Evolutionary conservation across 2,888 invertebrate genomes (phyloP).

Genomic region (Osedax frankpressi): DNA sequence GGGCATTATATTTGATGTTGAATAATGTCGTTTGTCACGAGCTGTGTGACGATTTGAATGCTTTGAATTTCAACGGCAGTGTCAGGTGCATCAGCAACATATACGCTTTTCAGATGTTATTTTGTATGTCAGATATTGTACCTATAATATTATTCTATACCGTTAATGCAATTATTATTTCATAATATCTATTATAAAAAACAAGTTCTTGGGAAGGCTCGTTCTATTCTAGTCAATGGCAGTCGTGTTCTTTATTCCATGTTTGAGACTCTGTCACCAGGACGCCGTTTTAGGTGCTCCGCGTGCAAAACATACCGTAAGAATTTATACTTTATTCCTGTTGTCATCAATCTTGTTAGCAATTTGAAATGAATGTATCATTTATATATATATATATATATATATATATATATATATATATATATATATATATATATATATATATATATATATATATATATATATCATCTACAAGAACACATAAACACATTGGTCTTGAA

Average conservation of each 20-base stretch:
- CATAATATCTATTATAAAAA: not conserved
- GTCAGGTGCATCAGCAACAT: slow-evolving; percentile 1
- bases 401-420: too few species aligned
- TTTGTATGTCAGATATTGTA: not conserved
- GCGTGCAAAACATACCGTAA: not conserved
- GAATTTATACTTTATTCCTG: not conserved
- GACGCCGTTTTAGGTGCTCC: not conserved
- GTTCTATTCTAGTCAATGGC: not conserved
- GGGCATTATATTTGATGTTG: slow-evolving; percentile 12
- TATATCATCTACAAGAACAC: too few species aligned
- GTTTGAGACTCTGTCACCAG: not conserved
- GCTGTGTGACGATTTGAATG: not conserved
- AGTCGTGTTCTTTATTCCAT: not conserved
- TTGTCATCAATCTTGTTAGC: not conserved
- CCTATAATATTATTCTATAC: not conserved
- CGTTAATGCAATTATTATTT: not conserved
- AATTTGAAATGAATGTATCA: not conserved
- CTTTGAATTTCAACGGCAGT: not conserved
- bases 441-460: too few species aligned
- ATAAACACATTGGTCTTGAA: too few species aligned
- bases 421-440: too few species aligned
- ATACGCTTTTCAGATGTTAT: not conserved
- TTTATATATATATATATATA: not conserved
- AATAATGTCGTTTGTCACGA: slow-evolving; percentile 6
- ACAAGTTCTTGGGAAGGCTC: slow-evolving; percentile 1